These are phyloP conservation scores for Acholoe squamosa DNA, from an alignment of 2,888 invertebrate genomes.

Conservation along the genomic window DNA sequence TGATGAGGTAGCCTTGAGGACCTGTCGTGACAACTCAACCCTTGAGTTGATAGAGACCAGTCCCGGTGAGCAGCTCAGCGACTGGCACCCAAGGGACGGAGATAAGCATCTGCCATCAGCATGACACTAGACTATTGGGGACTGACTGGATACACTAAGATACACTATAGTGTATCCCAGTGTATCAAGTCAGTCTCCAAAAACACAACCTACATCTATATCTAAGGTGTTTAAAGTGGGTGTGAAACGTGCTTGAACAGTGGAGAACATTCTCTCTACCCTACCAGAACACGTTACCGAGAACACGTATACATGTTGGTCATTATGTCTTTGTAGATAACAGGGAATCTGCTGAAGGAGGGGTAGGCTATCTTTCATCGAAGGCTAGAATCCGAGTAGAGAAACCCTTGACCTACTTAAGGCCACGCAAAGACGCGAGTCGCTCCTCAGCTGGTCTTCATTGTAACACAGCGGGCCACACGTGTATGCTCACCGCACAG, in stretches of 20 bases:
- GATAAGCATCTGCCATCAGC: constrained; percentile 21
- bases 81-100: background rate
- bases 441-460: background rate
- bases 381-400: background rate
- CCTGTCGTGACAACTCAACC: constrained; percentile 12
- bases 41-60: constrained; percentile 19
- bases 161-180: too few species aligned
- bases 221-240: too few species aligned
- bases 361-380: constrained; percentile 1
- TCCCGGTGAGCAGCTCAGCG: background rate
- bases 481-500: background rate
- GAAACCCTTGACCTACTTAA: background rate
- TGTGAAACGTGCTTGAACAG: too few species aligned
- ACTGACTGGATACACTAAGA: too few species aligned
- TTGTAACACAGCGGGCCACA: background rate
- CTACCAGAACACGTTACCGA: too few species aligned
- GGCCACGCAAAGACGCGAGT: background rate
- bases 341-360: background rate
- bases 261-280: too few species aligned
- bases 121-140: background rate
- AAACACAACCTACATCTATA: too few species aligned
- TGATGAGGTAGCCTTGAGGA: constrained; percentile 1
- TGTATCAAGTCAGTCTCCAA: too few species aligned
- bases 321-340: too few species aligned
- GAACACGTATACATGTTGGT: too few species aligned